Base-by-base conservation (phyloP, 2,113 vertebrate genomes). In the Taurulus bubalis region DNA sequence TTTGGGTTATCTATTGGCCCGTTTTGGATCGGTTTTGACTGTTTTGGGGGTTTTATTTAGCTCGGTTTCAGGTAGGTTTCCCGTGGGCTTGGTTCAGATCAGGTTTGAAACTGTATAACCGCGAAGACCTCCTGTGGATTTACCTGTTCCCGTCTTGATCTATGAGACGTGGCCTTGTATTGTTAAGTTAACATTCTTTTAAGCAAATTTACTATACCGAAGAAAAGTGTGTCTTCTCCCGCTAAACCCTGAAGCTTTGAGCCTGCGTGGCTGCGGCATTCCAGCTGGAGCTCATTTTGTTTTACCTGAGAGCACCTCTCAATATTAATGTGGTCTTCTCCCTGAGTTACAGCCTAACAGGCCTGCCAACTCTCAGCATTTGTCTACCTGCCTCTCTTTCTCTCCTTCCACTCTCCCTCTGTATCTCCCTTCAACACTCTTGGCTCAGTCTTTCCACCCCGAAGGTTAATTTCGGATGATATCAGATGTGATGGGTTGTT, bases 241-340 rank as follows among this genome's bases (percentile, higher is more conserved):
- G 40, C 59, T 56, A 32, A 71, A 73, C 58, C 71, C 45, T 75
- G 34, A 30, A 71, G 40, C 83, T 71, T 16, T 40, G 34, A 38
- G 47, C 77, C 42, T 5, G 26, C 76, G 58, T 59, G 72, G 79
- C 53, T 68, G 58, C 74, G 72, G 62, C 55, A 42, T 36, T 73
- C 69, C 67, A 59, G 36, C 76, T 77, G 73, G 77, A 87, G 80
- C 87, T 94, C 91, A 91, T 94, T 94, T 93, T 89, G 89, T 93
- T 93, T 91, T 86, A 93, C 93, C 91, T 92, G 89, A 91, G 87
- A 93, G 93, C 91, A 60, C 79, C 84, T 84, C 87, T 93, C 92
- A 93, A 94, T 93, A 93, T 91, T 93, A 93, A 94, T 93, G 88
- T 53, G 60, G 47, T 76, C 88, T 78, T 89, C 84, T 89, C 77